Percentiles rank a stretch among this genome's conserved stretches.
These are phyloP conservation scores for Ceratina japonica DNA, from an alignment of 1,140 invertebrate species.

Conservation along the genomic window DNA sequence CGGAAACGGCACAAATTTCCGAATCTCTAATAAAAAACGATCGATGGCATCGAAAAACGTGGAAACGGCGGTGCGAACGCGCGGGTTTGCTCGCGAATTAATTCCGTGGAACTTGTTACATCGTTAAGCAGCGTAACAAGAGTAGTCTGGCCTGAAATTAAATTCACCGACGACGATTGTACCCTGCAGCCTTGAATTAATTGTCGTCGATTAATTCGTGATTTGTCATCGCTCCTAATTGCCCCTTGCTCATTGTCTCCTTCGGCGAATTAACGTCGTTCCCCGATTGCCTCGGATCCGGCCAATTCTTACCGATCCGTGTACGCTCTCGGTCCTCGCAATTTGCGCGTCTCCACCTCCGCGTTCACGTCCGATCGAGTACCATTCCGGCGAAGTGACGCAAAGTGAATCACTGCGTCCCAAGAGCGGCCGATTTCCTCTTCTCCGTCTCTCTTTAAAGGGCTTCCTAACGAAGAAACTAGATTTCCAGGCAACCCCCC, in stretches of 20 bases:
- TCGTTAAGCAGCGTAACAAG: constrained; percentile 60
- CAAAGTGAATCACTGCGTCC: constrained; percentile 40
- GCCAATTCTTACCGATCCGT: neutral
- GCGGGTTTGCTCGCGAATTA: constrained; percentile 40
- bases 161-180: constrained; percentile 56
- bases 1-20: constrained; percentile 17
- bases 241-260: constrained; percentile 16
- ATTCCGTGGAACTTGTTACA: constrained; percentile 63
- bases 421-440: constrained; percentile 18
- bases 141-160: constrained; percentile 57
- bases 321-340: neutral
- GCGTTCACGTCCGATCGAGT: constrained; percentile 6
- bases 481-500: constrained; percentile 43
- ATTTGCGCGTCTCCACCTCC: constrained; percentile 18
- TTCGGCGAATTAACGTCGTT: constrained; percentile 21
- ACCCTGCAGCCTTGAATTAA: constrained; percentile 22
- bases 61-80: constrained; percentile 16
- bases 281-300: neutral
- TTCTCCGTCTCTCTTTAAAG: neutral
- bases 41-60: constrained; percentile 35
- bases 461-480: constrained; percentile 58
- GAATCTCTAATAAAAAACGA: constrained; percentile 30
- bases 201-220: constrained; percentile 43
- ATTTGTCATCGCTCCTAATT: constrained; percentile 56
- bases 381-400: constrained; percentile 6